Base-by-base conservation (phyloP, 2,888 invertebrate species). In the Corbicula japonica region DNA sequence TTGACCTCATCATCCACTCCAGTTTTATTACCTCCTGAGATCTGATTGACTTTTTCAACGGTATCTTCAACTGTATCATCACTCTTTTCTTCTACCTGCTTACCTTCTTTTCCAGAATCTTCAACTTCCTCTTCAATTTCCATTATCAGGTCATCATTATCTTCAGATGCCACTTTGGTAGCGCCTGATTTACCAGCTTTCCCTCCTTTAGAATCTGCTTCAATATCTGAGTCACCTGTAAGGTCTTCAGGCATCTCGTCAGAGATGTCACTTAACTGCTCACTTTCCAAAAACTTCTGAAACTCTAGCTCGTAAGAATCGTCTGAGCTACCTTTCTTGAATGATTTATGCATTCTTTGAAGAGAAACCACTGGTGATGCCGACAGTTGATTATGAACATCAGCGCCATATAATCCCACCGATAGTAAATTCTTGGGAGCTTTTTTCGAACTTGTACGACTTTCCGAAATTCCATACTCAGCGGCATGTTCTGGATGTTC, bases 401-500 rank as follows among this genome's bases (percentile, higher is more conserved):
- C 30, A 54, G 46, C 54, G 44, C 63, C 41, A 62, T 54, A 72
- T n/a, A 54, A 21, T 21, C 62, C 71, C 30, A 62, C 62, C 23
- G 61, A 54, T 26, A 72, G 50, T 21, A 62, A 32, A 72, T 72
- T 63, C 1, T n/a, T n/a, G n/a, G n/a, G n/a, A n/a, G n/a, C n/a
- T n/a, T n/a, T n/a, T n/a, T n/a, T n/a, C n/a, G n/a, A n/a, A n/a
- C n/a, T n/a, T n/a, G 44, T 34, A 23, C n/a, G 41, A 32, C 35
- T 32, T 30, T 54, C 52, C 18, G 52, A n/a, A 23, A 72, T 72
- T 3, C 71, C 71, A 54, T 72, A 72, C 32, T 66, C 60, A n/a
- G 48, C 48, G 5, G 50, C 62, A 50, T 75, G 52, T 12, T 76
- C 76, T 8, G 65, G 65, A 41, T 76, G 76, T 6, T 60, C 54